Conservation (phyloP, 2,888 invertebrate species). For the Ichneumoninae sp. region DNA sequence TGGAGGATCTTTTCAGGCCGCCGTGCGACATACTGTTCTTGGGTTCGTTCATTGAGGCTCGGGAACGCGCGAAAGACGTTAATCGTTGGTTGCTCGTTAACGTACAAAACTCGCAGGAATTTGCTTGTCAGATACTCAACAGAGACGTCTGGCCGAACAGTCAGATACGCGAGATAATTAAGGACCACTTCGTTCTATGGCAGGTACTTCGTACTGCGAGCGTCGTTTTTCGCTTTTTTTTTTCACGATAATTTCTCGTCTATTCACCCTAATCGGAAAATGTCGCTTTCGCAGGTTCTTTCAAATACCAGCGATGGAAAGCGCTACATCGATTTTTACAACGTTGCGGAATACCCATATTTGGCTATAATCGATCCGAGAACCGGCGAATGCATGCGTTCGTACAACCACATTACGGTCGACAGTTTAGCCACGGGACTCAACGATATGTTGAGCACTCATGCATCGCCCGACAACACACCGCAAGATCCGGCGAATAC, state of each 20-base stretch:
- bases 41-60: constrained; percentile 87
- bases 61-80: constrained; percentile 85
- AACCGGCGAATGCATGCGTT: constrained; percentile 86
- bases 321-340: constrained; percentile 88
- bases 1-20: constrained; percentile 89
- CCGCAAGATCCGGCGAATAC: constrained; percentile 72
- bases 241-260: not conserved
- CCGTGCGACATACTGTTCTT: constrained; percentile 88
- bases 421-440: constrained; percentile 80
- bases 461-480: constrained; percentile 82
- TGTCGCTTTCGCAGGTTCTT: constrained; percentile 75
- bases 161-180: constrained; percentile 87
- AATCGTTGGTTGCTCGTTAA: constrained; percentile 90
- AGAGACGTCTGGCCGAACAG: constrained; percentile 89
- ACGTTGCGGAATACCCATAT: constrained; percentile 87
- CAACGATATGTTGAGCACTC: constrained; percentile 81
- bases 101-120: constrained; percentile 89
- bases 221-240: not conserved
- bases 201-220: constrained; percentile 85
- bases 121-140: constrained; percentile 89
- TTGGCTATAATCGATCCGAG: constrained; percentile 89
- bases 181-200: constrained; percentile 89
- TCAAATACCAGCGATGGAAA: constrained; percentile 86
- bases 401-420: constrained; percentile 80
- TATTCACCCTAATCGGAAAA: constrained; percentile 24